A percentile compares a stretch with the other conserved stretches of the same genome.
Evolutionary conservation across 2,113 vertebrate species (phyloP).

Genomic region (Rhizomys pruinosus): DNA sequence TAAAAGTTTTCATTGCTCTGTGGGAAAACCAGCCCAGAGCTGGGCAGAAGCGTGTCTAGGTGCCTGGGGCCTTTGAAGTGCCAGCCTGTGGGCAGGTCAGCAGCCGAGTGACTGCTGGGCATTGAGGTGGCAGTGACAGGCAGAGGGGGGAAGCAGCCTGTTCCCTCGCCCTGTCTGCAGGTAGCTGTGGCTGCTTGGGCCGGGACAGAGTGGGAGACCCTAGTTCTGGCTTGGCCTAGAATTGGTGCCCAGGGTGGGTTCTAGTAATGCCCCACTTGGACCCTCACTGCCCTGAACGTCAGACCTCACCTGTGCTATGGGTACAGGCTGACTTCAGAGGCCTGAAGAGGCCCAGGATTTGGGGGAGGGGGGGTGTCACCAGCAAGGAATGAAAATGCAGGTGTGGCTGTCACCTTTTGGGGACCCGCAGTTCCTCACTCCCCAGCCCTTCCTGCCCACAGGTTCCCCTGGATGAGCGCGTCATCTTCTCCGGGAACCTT

Average conservation of each 20-base stretch:
- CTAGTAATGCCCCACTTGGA: not conserved
- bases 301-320: not conserved
- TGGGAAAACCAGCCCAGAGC: not conserved
- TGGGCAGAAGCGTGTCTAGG: not conserved
- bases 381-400: not conserved
- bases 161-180: fast-evolving
- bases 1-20: not conserved
- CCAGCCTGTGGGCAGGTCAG: not conserved
- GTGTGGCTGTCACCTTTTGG: not conserved
- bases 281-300: not conserved
- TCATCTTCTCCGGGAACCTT: constrained; percentile 95
- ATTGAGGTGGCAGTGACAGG: not conserved
- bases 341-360: not conserved
- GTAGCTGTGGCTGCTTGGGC: not conserved
- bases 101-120: fast-evolving
- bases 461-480: constrained; percentile 91
- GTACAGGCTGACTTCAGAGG: not conserved
- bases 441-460: not conserved
- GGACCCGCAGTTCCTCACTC: not conserved
- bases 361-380: not conserved
- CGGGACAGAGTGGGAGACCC: not conserved
- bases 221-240: not conserved
- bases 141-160: not conserved
- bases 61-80: fast-evolving
- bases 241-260: not conserved